Base-by-base conservation (phyloP, 2,888 invertebrate species). In the Digitonthophagus gazella region DNA sequence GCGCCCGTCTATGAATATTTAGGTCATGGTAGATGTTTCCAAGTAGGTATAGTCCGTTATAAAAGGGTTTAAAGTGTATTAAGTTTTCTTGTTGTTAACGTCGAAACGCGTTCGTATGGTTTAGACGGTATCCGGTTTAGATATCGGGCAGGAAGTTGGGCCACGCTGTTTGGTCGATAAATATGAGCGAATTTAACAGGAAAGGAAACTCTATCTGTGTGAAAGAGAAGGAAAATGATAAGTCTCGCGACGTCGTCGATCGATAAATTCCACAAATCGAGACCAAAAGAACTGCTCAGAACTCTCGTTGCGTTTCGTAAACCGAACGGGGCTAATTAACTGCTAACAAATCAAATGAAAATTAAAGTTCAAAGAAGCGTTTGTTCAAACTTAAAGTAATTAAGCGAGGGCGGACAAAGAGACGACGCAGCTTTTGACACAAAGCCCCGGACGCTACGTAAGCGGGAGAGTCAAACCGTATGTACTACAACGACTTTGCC, bases 1-100 rank as follows among this genome's bases (percentile, higher is more conserved):
- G 61, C 61, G 61, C 61, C 19, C 61, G 61, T 15, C 61, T 18
- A 19, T 19, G 61, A 61, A 8, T 44, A 44, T 61, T 61, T 61
- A 18, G 61, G 61, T 61, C 61, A 61, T 58, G n/a, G 61, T 18
- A 58, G 58, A 11, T 15, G 58, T 3, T 14, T 58, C 58, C 18
- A 58, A 58, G 18, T 18, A 58, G 1, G 11, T 11, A 44, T n/a
- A 44, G 28, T 44, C 6, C 28, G 28, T 44, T 44, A 44, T 8
- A 44, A 44, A 44, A 44, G 3, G 28, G 28, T 44, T 44, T 5
- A 44, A 44, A 44, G 11, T 8, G 28, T 44, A 11, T n/a, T 44
- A 44, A 44, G 28, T 44, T 44, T 44, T 44, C 28, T 11, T 2
- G 28, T 44, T 44, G 28, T 44, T 44, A 44, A 44, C 28, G 28